Base-by-base conservation (phyloP, 2,888 invertebrate genomes). In the Hedychridium roseum region DNA sequence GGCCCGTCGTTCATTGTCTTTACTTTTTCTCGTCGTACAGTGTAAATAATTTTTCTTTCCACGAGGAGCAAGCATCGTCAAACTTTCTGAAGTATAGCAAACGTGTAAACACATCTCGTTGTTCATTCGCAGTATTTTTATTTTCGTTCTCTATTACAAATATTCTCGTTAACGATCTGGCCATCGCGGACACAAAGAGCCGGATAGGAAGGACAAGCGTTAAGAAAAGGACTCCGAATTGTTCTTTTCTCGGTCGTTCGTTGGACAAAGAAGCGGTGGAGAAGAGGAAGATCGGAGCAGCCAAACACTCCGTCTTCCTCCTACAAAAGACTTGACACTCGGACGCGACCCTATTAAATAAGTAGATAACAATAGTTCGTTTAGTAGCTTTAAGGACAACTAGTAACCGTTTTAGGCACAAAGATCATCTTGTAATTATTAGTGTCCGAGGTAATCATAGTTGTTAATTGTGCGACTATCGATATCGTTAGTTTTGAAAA, bases 41-140 rank as follows among this genome's bases (percentile, higher is more conserved):
- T 68, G 70, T 69, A 69, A 59, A 69, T 69, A 69, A n/a, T 52
- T 66, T 56, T 54, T 57, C 48, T 44, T 50, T 50, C 50, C 48
- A 43, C 51, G 64, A 56, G 59, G 66, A 62, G 57, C 64, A 61
- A 68, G 70, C 70, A 54, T 47, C 70, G 70, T 59, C 31, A 39
- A 48, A 45, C 47, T 47, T 48, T 60, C 54, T 60, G 62, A 62
- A 39, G 52, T 44, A 35, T 15, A 32, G 3, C 18, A 50, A 49
- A 54, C 45, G 43, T 34, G 27, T 63, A 56, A 59, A 50, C 56
- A 62, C 54, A 56, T 41, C 45, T 63, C 54, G 63, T 59, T 63
- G 52, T 59, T 54, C 37, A 23, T 21, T 48, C 53, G 50, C 38
- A 31, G 54, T 34, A 37, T 62, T 51, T 48, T 52, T 42, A 23